Evolutionary conservation across 2,888 invertebrate genomes (phyloP).

Genomic region (Dryobota labecula): DNA sequence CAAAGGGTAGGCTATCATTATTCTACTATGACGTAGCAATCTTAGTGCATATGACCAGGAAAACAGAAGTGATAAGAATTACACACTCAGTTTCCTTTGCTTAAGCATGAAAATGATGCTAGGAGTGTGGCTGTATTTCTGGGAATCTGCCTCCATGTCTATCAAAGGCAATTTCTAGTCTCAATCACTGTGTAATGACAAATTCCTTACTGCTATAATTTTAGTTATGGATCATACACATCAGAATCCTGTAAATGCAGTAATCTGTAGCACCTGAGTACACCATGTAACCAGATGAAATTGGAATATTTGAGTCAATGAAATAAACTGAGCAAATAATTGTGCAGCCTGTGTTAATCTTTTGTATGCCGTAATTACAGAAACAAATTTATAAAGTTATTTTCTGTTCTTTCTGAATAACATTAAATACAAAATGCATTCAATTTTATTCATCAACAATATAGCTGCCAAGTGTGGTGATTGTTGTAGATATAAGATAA

Average conservation of each 20-base stretch:
- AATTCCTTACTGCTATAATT: background rate
- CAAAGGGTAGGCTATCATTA: conserved; percentile 79
- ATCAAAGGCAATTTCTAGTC: background rate
- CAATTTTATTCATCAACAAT: background rate
- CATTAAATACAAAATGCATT: conserved; percentile 5
- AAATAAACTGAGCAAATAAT: background rate
- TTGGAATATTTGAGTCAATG: background rate
- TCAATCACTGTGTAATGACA: background rate
- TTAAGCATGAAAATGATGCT: background rate
- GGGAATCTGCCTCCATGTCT: background rate
- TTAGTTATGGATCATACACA: background rate
- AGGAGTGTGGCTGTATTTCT: background rate
- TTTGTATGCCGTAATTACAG: no score
- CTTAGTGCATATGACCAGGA: background rate
- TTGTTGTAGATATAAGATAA: background rate
- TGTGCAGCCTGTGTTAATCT: no score
- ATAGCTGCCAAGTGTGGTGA: conserved; percentile 22
- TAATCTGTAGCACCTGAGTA: background rate
- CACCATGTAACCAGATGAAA: background rate
- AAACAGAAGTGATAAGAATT: background rate
- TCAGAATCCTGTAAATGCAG: background rate
- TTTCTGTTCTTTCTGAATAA: background rate
- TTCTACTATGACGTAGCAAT: background rate
- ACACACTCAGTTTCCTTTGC: background rate
- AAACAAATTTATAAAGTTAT: no score